phyloP scores from a whole-genome alignment of 2,888 invertebrate species.

The Cosmia pyralina region DNA sequence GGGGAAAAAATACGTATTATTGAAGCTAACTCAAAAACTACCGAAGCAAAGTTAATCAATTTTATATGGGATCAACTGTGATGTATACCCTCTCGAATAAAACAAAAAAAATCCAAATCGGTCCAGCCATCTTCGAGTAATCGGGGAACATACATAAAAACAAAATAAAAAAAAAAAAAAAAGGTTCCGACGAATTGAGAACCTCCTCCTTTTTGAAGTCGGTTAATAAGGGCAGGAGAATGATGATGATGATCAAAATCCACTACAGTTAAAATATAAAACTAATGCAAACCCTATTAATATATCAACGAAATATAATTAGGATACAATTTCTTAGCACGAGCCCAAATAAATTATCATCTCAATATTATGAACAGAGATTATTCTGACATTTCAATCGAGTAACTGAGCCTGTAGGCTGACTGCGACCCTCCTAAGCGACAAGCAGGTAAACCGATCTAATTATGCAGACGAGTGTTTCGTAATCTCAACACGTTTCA shows the following conservation, averaged over 20 bases:
- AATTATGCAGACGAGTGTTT: slow-evolving; percentile 51
- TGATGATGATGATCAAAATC: background rate
- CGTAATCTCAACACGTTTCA: slow-evolving; percentile 51
- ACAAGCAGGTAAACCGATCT: slow-evolving; percentile 32
- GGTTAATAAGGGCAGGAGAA: no score
- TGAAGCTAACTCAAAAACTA: no score
- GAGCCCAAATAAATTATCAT: background rate
- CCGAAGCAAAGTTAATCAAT: no score
- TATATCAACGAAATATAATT: background rate
- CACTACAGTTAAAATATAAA: background rate
- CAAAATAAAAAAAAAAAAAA: no score
- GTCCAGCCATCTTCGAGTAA: no score
- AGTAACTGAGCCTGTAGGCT: background rate
- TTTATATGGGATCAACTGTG: no score
- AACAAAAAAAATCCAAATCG: no score
- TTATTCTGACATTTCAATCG: background rate
- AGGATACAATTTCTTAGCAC: background rate
- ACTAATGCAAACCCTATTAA: background rate
- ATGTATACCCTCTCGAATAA: no score
- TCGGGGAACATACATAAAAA: no score
- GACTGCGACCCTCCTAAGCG: slow-evolving; percentile 20
- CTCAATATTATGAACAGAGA: background rate
- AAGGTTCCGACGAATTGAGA: no score
- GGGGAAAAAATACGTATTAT: no score
- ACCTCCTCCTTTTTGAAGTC: no score